Evolutionary conservation across 1,140 invertebrate genomes (phyloP).

Genomic region (Heliconius nattereri): DNA sequence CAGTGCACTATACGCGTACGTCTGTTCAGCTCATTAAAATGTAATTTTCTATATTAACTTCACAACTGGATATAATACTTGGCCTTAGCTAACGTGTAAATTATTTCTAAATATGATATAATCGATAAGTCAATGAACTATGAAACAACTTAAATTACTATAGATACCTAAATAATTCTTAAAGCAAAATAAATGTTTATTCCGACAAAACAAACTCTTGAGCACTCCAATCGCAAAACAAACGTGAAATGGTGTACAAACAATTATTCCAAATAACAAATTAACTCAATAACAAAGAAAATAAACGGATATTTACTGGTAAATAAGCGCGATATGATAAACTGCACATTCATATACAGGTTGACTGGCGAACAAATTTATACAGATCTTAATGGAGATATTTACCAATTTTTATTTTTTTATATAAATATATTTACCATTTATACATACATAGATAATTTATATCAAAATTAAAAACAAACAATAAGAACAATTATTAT

Average conservation of each 20-base stretch:
- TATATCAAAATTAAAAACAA: too few species aligned
- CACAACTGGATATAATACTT: constrained; percentile 33
- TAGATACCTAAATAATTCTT: constrained; percentile 28
- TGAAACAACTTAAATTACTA: constrained; percentile 27
- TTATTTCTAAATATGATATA: constrained; percentile 36
- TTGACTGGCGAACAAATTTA: not conserved
- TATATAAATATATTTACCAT: too few species aligned
- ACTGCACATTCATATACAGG: not conserved
- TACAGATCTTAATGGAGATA: too few species aligned
- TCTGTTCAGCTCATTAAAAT: constrained; percentile 59
- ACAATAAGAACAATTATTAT: too few species aligned
- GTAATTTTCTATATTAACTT: constrained; percentile 44
- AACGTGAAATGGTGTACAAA: constrained; percentile 33
- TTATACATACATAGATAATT: too few species aligned
- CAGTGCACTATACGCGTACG: constrained; percentile 49
- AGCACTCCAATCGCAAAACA: constrained; percentile 29
- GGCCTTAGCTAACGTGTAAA: constrained; percentile 40
- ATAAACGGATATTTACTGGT: constrained; percentile 19
- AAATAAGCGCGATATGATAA: not conserved
- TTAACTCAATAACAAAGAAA: constrained; percentile 25
- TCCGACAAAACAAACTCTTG: constrained; percentile 29
- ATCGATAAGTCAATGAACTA: constrained; percentile 34
- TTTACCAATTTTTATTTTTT: too few species aligned
- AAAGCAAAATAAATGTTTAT: constrained; percentile 24
- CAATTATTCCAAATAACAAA: constrained; percentile 23